Evolutionary conservation across 2,113 vertebrate species (phyloP).

Genomic region (Agapornis roseicollis): DNA sequence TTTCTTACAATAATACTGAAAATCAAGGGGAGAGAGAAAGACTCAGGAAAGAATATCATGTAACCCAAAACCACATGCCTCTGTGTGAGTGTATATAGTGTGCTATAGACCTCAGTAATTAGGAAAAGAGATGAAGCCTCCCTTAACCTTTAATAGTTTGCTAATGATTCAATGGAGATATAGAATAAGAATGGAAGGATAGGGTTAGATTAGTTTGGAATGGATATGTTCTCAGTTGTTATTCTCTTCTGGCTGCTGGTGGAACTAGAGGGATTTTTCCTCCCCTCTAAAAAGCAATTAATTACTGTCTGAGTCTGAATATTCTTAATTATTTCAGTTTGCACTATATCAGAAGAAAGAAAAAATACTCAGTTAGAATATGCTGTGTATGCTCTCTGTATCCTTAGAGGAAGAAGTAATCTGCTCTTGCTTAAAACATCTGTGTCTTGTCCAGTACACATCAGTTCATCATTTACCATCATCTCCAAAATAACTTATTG

Average conservation of each 20-base stretch:
- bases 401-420: not conserved
- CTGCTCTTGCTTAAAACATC: not conserved
- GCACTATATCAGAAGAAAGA: not conserved
- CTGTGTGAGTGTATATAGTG: not conserved
- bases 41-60: not conserved
- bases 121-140: not conserved
- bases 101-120: not conserved
- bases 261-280: not conserved
- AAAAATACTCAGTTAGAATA: not conserved
- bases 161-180: not conserved
- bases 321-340: not conserved
- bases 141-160: not conserved
- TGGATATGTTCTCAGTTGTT: accelerated
- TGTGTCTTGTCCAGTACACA: not conserved
- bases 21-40: not conserved
- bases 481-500: not conserved
- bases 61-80: not conserved
- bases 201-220: not conserved
- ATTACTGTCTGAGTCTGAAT: not conserved
- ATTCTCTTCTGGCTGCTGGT: not conserved
- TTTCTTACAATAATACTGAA: not conserved
- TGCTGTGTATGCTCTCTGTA: not conserved
- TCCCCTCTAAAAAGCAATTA: not conserved
- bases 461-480: not conserved
- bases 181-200: not conserved